Evolutionary conservation across 2,113 vertebrate species (phyloP).

Genomic region (Ctenodactylus gundi): DNA sequence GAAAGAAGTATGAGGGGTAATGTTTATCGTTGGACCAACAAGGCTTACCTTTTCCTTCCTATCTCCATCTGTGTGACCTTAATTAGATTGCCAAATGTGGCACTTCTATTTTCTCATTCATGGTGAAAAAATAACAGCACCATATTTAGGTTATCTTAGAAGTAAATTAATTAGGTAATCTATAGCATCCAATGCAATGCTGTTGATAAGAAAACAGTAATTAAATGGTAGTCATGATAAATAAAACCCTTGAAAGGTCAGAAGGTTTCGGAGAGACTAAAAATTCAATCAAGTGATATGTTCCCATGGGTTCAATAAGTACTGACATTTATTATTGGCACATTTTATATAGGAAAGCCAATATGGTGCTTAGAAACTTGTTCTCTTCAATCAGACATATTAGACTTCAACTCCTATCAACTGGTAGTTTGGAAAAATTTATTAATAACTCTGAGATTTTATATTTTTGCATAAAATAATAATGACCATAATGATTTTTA

Average conservation of each 20-base stretch:
- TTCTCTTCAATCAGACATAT: neutral
- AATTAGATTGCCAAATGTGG: neutral
- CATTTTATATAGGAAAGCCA: neutral
- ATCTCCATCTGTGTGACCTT: neutral
- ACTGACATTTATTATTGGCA: neutral
- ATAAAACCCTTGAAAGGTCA: neutral
- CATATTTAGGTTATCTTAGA: neutral
- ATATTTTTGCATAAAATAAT: neutral
- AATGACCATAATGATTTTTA: neutral
- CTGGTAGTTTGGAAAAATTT: neutral
- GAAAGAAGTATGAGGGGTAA: neutral
- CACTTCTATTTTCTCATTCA: neutral
- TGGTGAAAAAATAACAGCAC: neutral
- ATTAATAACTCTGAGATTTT: neutral
- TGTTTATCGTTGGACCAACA: conserved; percentile 3
- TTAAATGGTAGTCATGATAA: neutral
- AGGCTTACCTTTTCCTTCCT: neutral
- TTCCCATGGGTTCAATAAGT: neutral
- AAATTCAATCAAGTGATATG: neutral
- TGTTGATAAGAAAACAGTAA: conserved; percentile 36
- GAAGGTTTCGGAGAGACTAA: neutral
- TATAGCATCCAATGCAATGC: neutral
- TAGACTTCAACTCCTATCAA: neutral
- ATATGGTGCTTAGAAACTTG: neutral
- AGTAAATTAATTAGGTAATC: neutral